A percentile compares a stretch with the other conserved stretches of the same genome.
phyloP scores from a whole-genome alignment of 2,888 invertebrate species.

The Amblyjoppa proteus region DNA sequence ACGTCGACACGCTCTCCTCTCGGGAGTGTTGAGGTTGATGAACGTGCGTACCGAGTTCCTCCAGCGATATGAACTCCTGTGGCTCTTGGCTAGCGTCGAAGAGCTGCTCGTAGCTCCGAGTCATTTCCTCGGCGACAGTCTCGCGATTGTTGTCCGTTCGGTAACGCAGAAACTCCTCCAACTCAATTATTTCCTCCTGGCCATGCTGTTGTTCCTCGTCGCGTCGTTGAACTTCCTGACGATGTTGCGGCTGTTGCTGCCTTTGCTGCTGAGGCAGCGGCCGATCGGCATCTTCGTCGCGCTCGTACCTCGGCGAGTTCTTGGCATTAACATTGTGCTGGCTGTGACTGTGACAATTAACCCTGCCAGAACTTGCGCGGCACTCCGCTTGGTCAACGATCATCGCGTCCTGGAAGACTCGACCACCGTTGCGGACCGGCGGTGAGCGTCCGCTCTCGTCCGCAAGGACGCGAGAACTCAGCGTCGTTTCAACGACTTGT shows the following conservation, averaged over 20 bases:
- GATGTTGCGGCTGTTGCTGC: conserved; percentile 46
- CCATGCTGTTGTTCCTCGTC: conserved; percentile 28
- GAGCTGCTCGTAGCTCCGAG: conserved; percentile 81
- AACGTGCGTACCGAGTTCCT: conserved; percentile 78
- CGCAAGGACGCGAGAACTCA: neutral
- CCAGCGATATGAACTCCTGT: conserved; percentile 80
- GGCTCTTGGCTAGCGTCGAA: conserved; percentile 79
- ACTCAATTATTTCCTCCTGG: conserved; percentile 5
- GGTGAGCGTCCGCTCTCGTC: conserved; percentile 58
- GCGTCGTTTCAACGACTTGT: neutral
- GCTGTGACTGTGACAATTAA: conserved; percentile 9
- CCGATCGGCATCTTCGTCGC: neutral
- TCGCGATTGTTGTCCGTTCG: conserved; percentile 71
- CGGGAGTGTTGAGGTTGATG: conserved; percentile 73
- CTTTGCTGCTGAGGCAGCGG: neutral
- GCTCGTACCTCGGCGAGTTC: conserved; percentile 16
- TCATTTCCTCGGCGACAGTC: conserved; percentile 82
- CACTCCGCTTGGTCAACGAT: conserved; percentile 69
- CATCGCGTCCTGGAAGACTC: conserved; percentile 71
- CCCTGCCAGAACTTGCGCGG: conserved; percentile 67
- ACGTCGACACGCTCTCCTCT: conserved; percentile 67
- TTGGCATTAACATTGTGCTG: conserved; percentile 27
- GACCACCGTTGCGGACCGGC: conserved; percentile 73
- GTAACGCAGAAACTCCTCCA: conserved; percentile 72
- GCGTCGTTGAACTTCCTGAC: conserved; percentile 58